Base-by-base conservation (phyloP, 2,888 invertebrate genomes). In the Cacoxenus indagator region DNA sequence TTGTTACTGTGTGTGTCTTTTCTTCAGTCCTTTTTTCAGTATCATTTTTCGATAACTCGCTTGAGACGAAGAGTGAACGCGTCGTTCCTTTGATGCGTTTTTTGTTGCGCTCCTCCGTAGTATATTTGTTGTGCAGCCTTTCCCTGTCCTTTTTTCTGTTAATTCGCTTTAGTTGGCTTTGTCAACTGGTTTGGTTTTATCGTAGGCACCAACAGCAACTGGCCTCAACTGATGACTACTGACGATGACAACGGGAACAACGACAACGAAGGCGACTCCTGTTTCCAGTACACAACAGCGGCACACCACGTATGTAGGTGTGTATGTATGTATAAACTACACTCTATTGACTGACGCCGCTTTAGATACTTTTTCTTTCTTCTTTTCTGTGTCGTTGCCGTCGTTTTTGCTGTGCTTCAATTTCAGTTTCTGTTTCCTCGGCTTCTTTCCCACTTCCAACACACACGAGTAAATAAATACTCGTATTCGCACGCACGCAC, bases 371-470 rank as follows among this genome's bases (percentile, higher is more conserved):
- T 51, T 51, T 51, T 8, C 1, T 22, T 19, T 48, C 22, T 22
- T 22, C 51, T 51, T 22, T 14, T 19, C 11, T 51, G n/a, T n/a
- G 17, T 51, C 51, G 9, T 51, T 22, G 17, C 19, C 51, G 17
- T 17, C 19, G n/a, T 17, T 19, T 51, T 51, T 51, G 57, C 65
- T 69, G 43, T 57, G 31, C 55, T 65, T 48, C 43, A n/a, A n/a
- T 14, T 65, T 62, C 59, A 70, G 64, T 54, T 67, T 65, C 48
- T 69, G 57, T 67, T 72, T 71, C 61, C 68, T 68, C 55, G 68
- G 48, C 62, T 59, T 66, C 51, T 67, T 71, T 71, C 67, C 67
- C 64, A 69, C 69, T 57, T 70, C 54, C 67, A 26, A 26, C 11
- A 55, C 55, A 55, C 55, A 55, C 9, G 14, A 9, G 31, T 17